These are phyloP conservation scores for Pangasius macronema DNA, from an alignment of 2,797 vertebrate genomes.

Conservation along the genomic window DNA sequence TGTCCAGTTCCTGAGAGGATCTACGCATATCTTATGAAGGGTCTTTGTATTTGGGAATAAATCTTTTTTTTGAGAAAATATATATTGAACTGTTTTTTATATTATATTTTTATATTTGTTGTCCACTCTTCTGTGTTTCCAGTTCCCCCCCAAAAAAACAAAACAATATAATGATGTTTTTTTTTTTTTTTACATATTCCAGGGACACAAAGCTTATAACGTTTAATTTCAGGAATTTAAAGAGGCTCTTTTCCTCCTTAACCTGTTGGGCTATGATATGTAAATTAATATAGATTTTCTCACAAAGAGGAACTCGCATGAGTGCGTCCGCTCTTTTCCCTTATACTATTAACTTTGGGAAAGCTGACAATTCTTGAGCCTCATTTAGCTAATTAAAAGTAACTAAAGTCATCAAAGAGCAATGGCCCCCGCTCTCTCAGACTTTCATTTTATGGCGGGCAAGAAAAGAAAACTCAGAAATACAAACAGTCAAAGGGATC, in stretches of 20 bases:
- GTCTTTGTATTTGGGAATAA: not conserved
- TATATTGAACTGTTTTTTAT: too few relatives aligned
- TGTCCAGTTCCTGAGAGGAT: not conserved
- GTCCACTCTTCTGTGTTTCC: not conserved
- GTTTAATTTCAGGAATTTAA: not conserved
- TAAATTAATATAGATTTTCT: slow-evolving; percentile 51
- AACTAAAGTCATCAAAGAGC: slow-evolving; percentile 93
- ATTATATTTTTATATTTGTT: not conserved
- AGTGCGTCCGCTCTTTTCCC: slow-evolving; percentile 59
- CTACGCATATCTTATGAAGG: not conserved
- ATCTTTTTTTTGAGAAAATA: too few relatives aligned
- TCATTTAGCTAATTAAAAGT: slow-evolving; percentile 99
- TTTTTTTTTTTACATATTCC: not conserved
- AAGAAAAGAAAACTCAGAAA: slow-evolving; percentile 93
- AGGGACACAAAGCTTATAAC: not conserved
- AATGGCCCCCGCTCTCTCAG: slow-evolving; percentile 83
- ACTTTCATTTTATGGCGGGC: slow-evolving; percentile 92
- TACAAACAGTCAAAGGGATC: slow-evolving; percentile 99
- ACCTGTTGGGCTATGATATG: slow-evolving; percentile 25
- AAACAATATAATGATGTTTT: not conserved
- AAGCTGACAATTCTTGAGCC: slow-evolving; percentile 71
- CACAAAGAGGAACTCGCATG: slow-evolving; percentile 53
- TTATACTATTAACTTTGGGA: slow-evolving; percentile 65
- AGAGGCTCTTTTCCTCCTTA: not conserved
- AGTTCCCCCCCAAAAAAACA: too few relatives aligned